A percentile compares a stretch with the other conserved stretches of the same genome.
These are phyloP conservation scores for Spheniscus mendiculus DNA, from an alignment of 2,113 vertebrate species.

Conservation along the genomic window DNA sequence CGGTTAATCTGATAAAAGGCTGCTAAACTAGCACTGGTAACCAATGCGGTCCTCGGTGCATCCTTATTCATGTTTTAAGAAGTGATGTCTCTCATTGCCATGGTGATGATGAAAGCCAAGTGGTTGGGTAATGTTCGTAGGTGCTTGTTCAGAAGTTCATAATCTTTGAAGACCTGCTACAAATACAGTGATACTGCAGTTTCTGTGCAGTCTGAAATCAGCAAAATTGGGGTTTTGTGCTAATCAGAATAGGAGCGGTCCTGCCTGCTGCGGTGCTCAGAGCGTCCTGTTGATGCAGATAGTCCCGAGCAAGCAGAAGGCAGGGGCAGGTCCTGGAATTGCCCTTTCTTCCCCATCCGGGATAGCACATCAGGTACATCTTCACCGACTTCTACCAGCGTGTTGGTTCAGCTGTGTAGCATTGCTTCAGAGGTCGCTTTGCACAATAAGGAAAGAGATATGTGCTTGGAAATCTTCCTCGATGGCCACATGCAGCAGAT, in stretches of 20 bases:
- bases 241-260: rapidly evolving
- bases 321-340: not conserved
- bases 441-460: rapidly evolving
- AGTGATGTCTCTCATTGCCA: rapidly evolving
- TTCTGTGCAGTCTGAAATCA: not conserved
- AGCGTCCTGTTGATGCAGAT: rapidly evolving
- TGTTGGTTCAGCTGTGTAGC: not conserved
- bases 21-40: not conserved
- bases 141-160: not conserved
- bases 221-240: not conserved
- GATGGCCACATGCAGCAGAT: rapidly evolving
- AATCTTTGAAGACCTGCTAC: not conserved
- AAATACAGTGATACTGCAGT: not conserved
- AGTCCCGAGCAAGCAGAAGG: not conserved
- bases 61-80: not conserved
- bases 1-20: not conserved
- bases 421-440: not conserved
- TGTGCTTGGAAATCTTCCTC: not conserved
- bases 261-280: not conserved
- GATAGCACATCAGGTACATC: not conserved
- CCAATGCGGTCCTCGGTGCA: rapidly evolving
- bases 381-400: rapidly evolving
- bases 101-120: not conserved
- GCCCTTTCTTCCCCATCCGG: not conserved
- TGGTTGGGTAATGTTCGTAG: not conserved